Conservation (phyloP, 2,888 invertebrate species). For the Acrocera orbiculus region DNA sequence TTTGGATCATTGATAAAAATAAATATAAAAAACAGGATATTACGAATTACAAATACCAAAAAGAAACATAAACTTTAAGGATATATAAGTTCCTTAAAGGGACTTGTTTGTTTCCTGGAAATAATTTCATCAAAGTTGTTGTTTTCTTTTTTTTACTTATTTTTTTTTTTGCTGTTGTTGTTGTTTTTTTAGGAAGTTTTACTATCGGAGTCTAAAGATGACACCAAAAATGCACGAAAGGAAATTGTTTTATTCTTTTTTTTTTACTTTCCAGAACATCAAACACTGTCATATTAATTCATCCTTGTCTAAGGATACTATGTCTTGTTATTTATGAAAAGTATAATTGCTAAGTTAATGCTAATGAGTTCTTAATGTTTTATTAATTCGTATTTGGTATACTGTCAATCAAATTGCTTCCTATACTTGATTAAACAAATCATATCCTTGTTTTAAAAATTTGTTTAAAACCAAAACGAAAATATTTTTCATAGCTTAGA, state of each 20-base stretch:
- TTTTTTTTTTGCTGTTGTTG: background rate
- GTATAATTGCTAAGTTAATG: background rate
- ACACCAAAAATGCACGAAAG: constrained; percentile 7
- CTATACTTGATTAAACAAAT: no score
- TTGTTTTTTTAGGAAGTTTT: background rate
- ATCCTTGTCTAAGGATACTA: constrained; percentile 1
- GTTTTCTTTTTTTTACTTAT: background rate
- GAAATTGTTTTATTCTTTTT: constrained; percentile 10
- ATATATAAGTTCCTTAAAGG: constrained; percentile 1
- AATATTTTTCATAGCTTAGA: no score
- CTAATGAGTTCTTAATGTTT: constrained; percentile 13
- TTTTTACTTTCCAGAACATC: constrained; percentile 8
- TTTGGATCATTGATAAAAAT: constrained; percentile 12
- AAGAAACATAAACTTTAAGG: background rate
- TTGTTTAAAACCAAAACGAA: no score
- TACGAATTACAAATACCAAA: constrained; percentile 2
- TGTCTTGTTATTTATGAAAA: background rate
- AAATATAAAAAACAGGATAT: constrained; percentile 5
- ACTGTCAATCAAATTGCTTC: constrained; percentile 8
- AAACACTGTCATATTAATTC: constrained; percentile 7
- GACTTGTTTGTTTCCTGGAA: background rate
- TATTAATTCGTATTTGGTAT: constrained; percentile 11
- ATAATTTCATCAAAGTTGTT: background rate
- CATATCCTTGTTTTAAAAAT: no score
- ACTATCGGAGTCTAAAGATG: constrained; percentile 2